These are phyloP conservation scores for Hoplostethus atlanticus DNA, from an alignment of 2,797 vertebrate genomes.

Conservation along the genomic window DNA sequence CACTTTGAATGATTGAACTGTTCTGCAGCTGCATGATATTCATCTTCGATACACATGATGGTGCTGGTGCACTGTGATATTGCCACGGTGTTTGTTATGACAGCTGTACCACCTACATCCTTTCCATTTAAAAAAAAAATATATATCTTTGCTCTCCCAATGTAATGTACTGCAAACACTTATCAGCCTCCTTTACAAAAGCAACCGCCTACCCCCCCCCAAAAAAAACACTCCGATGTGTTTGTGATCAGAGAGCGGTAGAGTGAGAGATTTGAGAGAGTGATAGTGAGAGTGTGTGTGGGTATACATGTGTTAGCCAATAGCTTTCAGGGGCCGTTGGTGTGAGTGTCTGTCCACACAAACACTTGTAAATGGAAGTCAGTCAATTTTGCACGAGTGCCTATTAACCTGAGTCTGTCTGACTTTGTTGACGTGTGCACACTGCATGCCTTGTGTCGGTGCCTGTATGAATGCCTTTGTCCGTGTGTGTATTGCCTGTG, in stretches of 20 bases:
- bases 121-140: slow-evolving; percentile 62
- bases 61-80: slow-evolving; percentile 67
- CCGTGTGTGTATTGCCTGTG: background rate
- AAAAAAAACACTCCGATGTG: slow-evolving; percentile 18
- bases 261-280: slow-evolving; percentile 25
- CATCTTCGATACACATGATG: slow-evolving; percentile 67
- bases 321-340: slow-evolving; percentile 1
- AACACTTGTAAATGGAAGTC: slow-evolving; percentile 61
- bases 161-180: slow-evolving; percentile 62
- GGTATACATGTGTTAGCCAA: slow-evolving; percentile 13
- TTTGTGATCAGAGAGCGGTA: slow-evolving; percentile 55
- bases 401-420: slow-evolving; percentile 56
- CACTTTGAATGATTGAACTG: background rate
- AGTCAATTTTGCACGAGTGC: slow-evolving; percentile 65
- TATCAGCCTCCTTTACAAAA: slow-evolving; percentile 57
- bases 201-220: background rate
- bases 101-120: slow-evolving; percentile 57
- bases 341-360: slow-evolving; percentile 32
- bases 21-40: slow-evolving; percentile 34
- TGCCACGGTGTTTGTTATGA: slow-evolving; percentile 21
- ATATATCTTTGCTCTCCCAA: slow-evolving; percentile 61
- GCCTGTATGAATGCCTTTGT: background rate
- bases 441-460: background rate
- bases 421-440: slow-evolving; percentile 17
- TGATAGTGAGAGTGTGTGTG: slow-evolving; percentile 23